Evolutionary conservation across 1,140 invertebrate genomes (phyloP), one percentile per base, ranked within the genome.

Genomic region (Dendroctonus valens): DNA sequence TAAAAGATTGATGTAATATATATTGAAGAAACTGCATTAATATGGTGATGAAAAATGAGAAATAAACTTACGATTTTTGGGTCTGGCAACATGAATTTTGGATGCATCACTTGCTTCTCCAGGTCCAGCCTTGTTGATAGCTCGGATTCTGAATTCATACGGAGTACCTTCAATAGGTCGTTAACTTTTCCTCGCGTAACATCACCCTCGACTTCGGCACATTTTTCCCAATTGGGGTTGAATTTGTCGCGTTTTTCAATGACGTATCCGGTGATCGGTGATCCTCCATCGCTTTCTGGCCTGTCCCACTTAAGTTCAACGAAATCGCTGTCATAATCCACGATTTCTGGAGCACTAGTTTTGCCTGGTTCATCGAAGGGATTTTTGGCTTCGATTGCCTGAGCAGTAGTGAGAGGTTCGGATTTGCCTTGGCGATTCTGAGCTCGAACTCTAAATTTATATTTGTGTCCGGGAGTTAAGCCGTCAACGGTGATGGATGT

Each of bases 161-260:
- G 87, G 88, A 65, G 91, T 91, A 9, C 96, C 96, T 82, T 96
- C 92, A 62, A 92, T 90, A 0, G 83, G 75, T 93, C 91, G 12
- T 90, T 86, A 4, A 98, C 92, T 75, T 87, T 91, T 5, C 90
- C 92, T 53, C 83, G 86, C 38, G 91, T 91, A 12, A 89, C 86
- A 75, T 97, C 90, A 53, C 91, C 93, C 50, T 89, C 87, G 67
- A 94, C 85, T 79, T 93, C 87, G 26, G 89, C 89, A 80, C 90
- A 93, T 75, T 92, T 90, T 76, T 94, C 91, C 93, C 94, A 93
- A 59, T 89, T 89, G 6, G 88, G 90, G 78, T 85, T 89, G 76
- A 91, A 93, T 76, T 94, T 92, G 75, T 97, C 94, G 72, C 93
- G 91, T 83, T 98, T 98, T 77, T 99, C 97, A 79, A 99, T 93